These are phyloP conservation scores for Mesopsocus fuscifrons DNA, from an alignment of 2,888 invertebrate genomes.

Conservation along the genomic window DNA sequence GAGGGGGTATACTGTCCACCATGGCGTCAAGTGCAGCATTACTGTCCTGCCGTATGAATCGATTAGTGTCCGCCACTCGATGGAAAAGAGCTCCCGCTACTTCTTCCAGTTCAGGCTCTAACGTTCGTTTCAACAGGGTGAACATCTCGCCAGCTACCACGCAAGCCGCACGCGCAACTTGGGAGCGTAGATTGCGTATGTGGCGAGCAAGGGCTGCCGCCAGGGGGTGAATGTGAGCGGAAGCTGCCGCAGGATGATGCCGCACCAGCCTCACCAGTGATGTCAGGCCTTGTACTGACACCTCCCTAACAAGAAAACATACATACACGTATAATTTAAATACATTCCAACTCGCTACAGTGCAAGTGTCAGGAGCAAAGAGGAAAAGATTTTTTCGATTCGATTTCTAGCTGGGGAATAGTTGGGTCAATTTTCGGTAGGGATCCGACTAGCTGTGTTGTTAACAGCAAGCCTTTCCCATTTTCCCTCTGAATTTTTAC, in stretches of 20 bases:
- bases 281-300: conserved; percentile 50
- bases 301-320: conserved; percentile 36
- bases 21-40: conserved; percentile 62
- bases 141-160: conserved; percentile 65
- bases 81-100: conserved; percentile 61
- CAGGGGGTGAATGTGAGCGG: conserved; percentile 42
- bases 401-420: too few relatives aligned
- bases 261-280: conserved; percentile 46
- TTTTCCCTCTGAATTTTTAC: too few relatives aligned
- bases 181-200: conserved; percentile 77
- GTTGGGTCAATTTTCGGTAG: too few relatives aligned
- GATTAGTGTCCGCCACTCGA: conserved; percentile 84
- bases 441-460: too few relatives aligned
- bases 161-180: conserved; percentile 73
- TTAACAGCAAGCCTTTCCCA: too few relatives aligned
- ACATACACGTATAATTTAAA: too few relatives aligned
- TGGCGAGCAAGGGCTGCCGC: conserved; percentile 51
- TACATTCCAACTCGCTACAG: too few relatives aligned
- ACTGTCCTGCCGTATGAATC: conserved; percentile 80
- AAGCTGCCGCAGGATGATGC: conserved; percentile 41
- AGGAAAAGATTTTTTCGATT: too few relatives aligned
- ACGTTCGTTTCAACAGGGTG: conserved; percentile 30
- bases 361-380: too few relatives aligned
- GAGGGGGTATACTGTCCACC: conserved; percentile 53
- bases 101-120: conserved; percentile 80